Evolutionary conservation across 1,140 invertebrate genomes (phyloP), one percentile per base, ranked within the genome.

Genomic region (Rhyzopertha dominica): DNA sequence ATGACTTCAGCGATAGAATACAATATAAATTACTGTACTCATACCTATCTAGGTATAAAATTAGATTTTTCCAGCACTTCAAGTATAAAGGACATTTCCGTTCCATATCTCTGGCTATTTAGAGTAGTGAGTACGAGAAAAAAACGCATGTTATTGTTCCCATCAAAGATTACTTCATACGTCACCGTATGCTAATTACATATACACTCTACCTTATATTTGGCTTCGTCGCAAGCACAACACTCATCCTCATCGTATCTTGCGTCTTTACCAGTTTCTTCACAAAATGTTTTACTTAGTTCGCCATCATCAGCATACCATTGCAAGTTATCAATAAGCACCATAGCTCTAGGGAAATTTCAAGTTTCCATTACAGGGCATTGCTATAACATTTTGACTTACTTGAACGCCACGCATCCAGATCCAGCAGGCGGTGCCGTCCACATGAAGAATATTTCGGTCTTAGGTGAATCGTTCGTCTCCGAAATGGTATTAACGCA

Each of bases 301-400:
- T 76, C 76, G 0, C 86, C 90, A 53, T 95, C 92, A 56, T 95
- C 91, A 16, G 89, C 86, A 63, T 81, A 96, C 93, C 94, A 97
- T 5, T 79, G 74, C 22, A 80, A 76, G 8, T 79, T 70, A 52
- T 82, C 79, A 64, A 95, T 90, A 51, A 91, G 81, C 1, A 98
- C 84, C 75, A 92, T 92, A 0, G 91, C 90, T 43, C 87, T 25
- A 32, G 18, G 9, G 0, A 24, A 30, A 37, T 40, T 36, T 12
- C 23, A 25, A 3, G 12, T 43, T 43, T 39, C 10, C 12, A 47
- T 31, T 7, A 39, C 19, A 5, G 18, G 26, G 4, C 17, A 23
- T 42, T 23, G 26, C 18, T 37, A 36, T 2, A 36, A 46, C 10
- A 28, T 16, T 40, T 25, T 29, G 12, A 56, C 66, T 71, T 61